phyloP scores from a whole-genome alignment of 2,113 vertebrate species.

The Ophthalmolycus amberensis region DNA sequence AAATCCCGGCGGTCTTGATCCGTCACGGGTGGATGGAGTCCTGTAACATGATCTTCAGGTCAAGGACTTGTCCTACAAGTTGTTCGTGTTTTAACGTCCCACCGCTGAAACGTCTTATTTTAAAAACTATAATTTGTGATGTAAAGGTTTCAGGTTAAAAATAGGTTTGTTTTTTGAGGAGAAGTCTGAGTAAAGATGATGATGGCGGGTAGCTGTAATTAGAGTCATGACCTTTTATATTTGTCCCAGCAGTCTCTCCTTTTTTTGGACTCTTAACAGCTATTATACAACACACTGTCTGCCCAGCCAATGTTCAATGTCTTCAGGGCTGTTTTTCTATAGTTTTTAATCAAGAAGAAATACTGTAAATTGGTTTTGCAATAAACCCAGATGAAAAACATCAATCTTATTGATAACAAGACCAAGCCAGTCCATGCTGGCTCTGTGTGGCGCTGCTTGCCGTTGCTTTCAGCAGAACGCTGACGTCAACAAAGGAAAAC shows the following conservation, averaged over 20 bases:
- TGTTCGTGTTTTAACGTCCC: not conserved
- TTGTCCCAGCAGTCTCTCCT: not conserved
- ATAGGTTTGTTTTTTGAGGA: not conserved
- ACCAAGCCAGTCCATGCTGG: not conserved
- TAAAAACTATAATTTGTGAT: not conserved
- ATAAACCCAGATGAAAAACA: not conserved
- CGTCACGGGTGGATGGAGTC: not conserved
- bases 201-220: not conserved
- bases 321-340: not conserved
- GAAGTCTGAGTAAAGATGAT: not conserved
- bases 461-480: not conserved
- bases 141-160: not conserved
- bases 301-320: not conserved
- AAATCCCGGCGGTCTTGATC: not conserved
- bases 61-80: not conserved
- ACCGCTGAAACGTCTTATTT: not conserved
- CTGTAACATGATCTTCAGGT: not conserved
- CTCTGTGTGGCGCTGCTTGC: not conserved
- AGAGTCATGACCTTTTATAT: not conserved
- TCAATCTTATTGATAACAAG: not conserved
- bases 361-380: not conserved
- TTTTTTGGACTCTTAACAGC: slow-evolving; percentile 1
- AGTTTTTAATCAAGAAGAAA: not conserved
- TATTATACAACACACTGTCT: not conserved
- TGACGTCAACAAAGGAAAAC: not conserved